A percentile compares a stretch with the other conserved stretches of the same genome.
Evolutionary conservation across 1,140 invertebrate species (phyloP).

Genomic region (Caenorhabditis briggsae): DNA sequence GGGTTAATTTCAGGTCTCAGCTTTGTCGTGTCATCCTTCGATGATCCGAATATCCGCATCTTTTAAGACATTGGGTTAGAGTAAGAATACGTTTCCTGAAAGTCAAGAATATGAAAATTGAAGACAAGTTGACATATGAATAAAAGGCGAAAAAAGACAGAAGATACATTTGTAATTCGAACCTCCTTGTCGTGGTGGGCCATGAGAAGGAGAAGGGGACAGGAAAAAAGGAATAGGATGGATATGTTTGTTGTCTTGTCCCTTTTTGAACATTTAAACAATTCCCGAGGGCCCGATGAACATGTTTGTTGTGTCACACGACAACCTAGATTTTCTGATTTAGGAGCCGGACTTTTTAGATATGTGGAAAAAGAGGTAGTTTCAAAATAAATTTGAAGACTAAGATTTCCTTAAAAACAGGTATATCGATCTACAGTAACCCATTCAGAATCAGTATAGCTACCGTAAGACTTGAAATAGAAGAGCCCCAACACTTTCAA

Average conservation of each 20-base stretch:
- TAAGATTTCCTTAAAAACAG: no score
- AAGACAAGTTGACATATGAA: slow-evolving; percentile 40
- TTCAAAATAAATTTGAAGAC: no score
- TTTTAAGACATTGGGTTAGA: no score
- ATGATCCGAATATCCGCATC: slow-evolving; percentile 28
- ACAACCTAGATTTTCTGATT: no score
- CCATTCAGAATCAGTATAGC: no score
- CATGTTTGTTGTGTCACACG: slow-evolving; percentile 44
- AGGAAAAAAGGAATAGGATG: neutral
- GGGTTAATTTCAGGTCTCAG: neutral
- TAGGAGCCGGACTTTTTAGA: no score
- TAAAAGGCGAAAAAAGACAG: neutral
- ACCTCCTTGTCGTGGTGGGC: neutral
- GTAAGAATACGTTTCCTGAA: neutral
- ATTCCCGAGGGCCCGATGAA: slow-evolving; percentile 39
- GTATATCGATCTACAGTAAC: no score
- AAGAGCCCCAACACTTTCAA: no score
- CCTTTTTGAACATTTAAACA: slow-evolving; percentile 32
- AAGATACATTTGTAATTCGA: slow-evolving; percentile 45
- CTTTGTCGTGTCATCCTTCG: neutral
- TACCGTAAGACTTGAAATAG: no score
- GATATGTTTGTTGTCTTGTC: slow-evolving; percentile 36
- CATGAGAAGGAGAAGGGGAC: neutral
- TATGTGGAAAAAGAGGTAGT: no score
- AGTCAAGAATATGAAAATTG: neutral